Evolutionary conservation across 2,113 vertebrate species (phyloP).

Genomic region (Aspidoscelis tigris): DNA sequence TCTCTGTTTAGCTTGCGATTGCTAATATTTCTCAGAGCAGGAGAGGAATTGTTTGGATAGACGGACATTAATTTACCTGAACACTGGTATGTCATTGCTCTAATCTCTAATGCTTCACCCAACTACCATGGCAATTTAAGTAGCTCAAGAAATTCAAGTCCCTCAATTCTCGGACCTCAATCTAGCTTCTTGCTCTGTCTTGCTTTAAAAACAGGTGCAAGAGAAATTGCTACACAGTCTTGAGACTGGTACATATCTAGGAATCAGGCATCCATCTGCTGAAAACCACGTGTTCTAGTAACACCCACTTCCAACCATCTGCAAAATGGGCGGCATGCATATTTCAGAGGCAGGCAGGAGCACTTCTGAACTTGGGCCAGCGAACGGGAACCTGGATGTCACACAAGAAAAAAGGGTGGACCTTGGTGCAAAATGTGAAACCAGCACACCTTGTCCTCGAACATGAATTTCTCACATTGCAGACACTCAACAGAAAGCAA

Average conservation of each 20-base stretch:
- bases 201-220: background rate
- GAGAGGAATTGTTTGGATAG: background rate
- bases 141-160: background rate
- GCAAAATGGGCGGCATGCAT: background rate
- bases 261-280: background rate
- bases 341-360: fast-evolving
- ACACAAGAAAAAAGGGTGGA: background rate
- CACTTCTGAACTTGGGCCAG: background rate
- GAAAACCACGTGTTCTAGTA: background rate
- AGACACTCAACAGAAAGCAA: constrained; percentile 50
- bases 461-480: constrained; percentile 46
- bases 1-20: background rate
- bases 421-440: constrained; percentile 7
- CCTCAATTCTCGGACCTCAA: background rate
- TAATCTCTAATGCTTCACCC: background rate
- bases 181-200: background rate
- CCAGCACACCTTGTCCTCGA: constrained; percentile 48
- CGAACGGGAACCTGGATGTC: background rate
- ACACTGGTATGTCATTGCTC: background rate
- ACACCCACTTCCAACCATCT: background rate
- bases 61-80: background rate
- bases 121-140: background rate
- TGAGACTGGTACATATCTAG: background rate
- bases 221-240: background rate
- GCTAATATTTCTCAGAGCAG: constrained; percentile 1